A percentile compares a stretch with the other conserved stretches of the same genome.
phyloP scores from a whole-genome alignment of 1,140 invertebrate genomes.

The Dendrolimus kikuchii region DNA sequence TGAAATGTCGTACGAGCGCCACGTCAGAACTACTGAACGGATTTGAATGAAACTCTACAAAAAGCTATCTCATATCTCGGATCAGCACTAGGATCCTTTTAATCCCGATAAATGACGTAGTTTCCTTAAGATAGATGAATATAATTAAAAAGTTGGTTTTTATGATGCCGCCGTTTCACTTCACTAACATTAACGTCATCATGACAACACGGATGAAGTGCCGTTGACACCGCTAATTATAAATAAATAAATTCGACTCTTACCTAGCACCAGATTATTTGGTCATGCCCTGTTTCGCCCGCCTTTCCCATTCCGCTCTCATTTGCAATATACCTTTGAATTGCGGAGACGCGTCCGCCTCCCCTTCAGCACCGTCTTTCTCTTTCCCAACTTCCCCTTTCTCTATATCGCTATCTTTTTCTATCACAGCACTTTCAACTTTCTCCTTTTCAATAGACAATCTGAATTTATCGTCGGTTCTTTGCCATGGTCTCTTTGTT shows the following conservation, averaged over 20 bases:
- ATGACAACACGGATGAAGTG: no score
- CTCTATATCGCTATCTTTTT: constrained; percentile 48
- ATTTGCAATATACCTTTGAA: constrained; percentile 82
- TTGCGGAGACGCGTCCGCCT: constrained; percentile 69
- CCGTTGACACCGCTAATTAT: not conserved
- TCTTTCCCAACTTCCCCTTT: constrained; percentile 40
- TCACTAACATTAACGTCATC: no score
- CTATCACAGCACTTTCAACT: constrained; percentile 57
- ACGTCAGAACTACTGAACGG: no score
- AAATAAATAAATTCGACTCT: constrained; percentile 15
- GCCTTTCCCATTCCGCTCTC: constrained; percentile 81
- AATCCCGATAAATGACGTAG: no score
- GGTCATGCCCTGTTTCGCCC: constrained; percentile 78
- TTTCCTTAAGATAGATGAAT: no score
- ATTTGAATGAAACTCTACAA: no score
- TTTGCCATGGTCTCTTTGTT: constrained; percentile 59
- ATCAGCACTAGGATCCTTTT: no score
- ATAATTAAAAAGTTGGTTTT: no score
- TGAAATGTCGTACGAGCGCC: no score
- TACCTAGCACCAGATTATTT: constrained; percentile 68
- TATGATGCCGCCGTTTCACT: no score
- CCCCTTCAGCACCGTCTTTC: constrained; percentile 33
- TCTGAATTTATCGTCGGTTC: constrained; percentile 44
- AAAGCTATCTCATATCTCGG: no score
- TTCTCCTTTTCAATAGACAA: constrained; percentile 46